Base-by-base conservation (phyloP, 2,888 invertebrate species). In the Caenorhabditis sp. region DNA sequence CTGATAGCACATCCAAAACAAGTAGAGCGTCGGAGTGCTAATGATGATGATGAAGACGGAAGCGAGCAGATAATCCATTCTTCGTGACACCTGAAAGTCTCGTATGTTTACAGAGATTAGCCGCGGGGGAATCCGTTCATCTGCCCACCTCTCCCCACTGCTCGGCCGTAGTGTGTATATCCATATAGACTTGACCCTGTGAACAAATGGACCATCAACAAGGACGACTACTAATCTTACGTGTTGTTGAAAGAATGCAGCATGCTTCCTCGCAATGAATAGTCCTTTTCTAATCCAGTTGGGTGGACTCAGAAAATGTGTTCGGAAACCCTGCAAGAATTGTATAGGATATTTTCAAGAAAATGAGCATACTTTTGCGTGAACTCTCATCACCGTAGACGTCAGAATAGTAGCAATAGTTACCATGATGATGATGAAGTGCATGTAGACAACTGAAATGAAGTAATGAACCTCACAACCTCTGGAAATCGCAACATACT, bases 381-480 rank as follows among this genome's bases (percentile, higher is more conserved):
- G 85, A 7, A 90, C 86, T 61, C 87, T 61, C 89, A 90, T 88
- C 4, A 89, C 88, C 0, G 87, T 86, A 5, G 88, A 87, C 5
- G 90, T 89, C 14, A 88, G 61, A 35, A 90, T 83, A 6, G 90
- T 89, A 1, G 90, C 89, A 16, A 89, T 74, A 1, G 89, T 88
- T 6, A 90, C 86, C 73, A 89, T 82, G 8, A 90, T 81, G 31
- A 89, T 88, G 54, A 89, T 88, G 63, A 88, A 86, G 59, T 90
- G 89, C 80, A 90, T 89, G 59, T 88, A 90, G 59, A 87, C 83
- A 54, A 90, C 89, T 89, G 84, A 44, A 89, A 87, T 16, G 7
- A 2, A 19, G 19, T 7, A 47, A 19, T 35, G 28, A n/a, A n/a
- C n/a, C n/a, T 24, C 19, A 28, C 8, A 28, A 26, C 26, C 7